These are phyloP conservation scores for Hydropsyche tenuis DNA, from an alignment of 1,140 invertebrate species.

Conservation along the genomic window DNA sequence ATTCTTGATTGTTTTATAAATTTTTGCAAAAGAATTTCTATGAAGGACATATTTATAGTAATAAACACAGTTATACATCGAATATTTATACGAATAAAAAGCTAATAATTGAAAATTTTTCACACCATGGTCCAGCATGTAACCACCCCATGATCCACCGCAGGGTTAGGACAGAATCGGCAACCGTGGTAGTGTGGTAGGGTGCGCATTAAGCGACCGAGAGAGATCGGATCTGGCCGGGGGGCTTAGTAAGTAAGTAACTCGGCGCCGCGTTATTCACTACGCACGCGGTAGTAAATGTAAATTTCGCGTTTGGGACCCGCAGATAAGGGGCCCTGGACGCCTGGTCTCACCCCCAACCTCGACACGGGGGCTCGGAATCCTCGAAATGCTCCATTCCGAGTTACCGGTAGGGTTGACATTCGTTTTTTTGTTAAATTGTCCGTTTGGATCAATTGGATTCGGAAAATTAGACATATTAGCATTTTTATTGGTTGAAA, in stretches of 20 bases:
- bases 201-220: constrained; percentile 2
- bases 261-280: constrained; percentile 40
- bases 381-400: too few relatives aligned
- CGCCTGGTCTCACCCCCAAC: constrained; percentile 5
- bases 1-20: too few relatives aligned
- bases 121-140: neutral
- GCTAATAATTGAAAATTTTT: too few relatives aligned
- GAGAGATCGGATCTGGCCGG: constrained; percentile 14
- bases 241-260: neutral
- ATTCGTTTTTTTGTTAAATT: too few relatives aligned
- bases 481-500: too few relatives aligned
- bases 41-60: too few relatives aligned
- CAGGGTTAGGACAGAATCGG: neutral
- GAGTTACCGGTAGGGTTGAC: too few relatives aligned
- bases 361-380: neutral
- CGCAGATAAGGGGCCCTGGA: constrained; percentile 39
- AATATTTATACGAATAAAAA: too few relatives aligned
- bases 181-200: neutral
- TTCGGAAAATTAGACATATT: too few relatives aligned
- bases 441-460: too few relatives aligned
- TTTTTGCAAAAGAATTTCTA: too few relatives aligned
- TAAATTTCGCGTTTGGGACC: constrained; percentile 49
- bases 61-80: too few relatives aligned
- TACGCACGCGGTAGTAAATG: constrained; percentile 40
- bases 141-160: neutral